phyloP scores from a whole-genome alignment of 2,888 invertebrate species.

The Erebia ligea region DNA sequence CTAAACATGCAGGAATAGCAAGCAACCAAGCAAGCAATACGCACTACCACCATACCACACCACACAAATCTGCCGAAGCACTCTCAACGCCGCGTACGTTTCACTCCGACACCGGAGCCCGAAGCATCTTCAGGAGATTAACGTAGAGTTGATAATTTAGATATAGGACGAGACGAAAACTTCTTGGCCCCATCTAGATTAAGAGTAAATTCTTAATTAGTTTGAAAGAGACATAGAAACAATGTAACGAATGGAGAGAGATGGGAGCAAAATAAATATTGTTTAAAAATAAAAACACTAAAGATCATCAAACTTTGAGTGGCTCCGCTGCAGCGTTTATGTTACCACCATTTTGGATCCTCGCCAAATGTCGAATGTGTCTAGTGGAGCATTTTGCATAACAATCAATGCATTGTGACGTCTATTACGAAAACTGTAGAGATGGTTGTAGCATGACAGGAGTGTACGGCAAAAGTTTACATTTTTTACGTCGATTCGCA shows the following conservation, averaged over 20 bases:
- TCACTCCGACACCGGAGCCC: no score
- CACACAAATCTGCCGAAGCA: no score
- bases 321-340: conserved; percentile 6
- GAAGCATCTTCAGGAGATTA: no score
- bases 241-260: background rate
- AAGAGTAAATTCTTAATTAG: no score
- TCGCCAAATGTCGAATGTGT: conserved; percentile 29
- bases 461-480: conserved; percentile 6
- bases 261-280: conserved; percentile 1
- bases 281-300: conserved; percentile 17
- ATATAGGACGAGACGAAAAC: no score
- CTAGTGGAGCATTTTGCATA: conserved; percentile 11
- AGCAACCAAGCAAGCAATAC: no score
- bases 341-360: conserved; percentile 26
- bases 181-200: no score
- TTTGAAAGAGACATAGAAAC: background rate
- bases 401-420: conserved; percentile 8
- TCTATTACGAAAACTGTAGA: background rate
- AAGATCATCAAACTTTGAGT: conserved; percentile 29
- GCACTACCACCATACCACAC: no score
- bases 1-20: no score
- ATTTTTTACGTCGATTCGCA: conserved; percentile 8
- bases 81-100: no score
- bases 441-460: background rate
- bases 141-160: no score